phyloP scores from a whole-genome alignment of 2,797 vertebrate species.

The Liparis tanakae region DNA sequence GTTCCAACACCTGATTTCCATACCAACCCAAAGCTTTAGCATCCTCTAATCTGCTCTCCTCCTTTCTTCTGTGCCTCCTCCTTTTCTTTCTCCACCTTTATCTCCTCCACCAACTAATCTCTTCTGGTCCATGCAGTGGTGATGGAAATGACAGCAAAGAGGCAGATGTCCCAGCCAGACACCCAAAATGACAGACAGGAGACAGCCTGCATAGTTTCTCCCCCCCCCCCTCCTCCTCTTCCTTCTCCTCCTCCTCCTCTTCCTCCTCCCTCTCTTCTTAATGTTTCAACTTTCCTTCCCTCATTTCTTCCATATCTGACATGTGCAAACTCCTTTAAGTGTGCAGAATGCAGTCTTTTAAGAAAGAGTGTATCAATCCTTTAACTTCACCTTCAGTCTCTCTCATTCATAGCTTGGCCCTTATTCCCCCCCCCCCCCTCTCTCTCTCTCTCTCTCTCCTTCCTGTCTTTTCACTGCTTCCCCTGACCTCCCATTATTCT shows the following conservation, averaged over 20 bases:
- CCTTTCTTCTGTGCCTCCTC: slow-evolving; percentile 35
- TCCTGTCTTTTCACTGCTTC: slow-evolving; percentile 5
- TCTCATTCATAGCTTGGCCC: slow-evolving; percentile 10
- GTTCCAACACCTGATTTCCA: slow-evolving; percentile 70
- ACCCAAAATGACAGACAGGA: slow-evolving; percentile 49
- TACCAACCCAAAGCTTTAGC: slow-evolving; percentile 68
- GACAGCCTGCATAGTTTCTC: slow-evolving; percentile 37
- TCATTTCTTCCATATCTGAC: slow-evolving; percentile 35
- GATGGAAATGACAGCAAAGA: slow-evolving; percentile 62
- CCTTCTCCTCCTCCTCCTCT: too few relatives aligned
- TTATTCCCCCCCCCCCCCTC: background rate
- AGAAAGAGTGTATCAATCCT: slow-evolving; percentile 5
- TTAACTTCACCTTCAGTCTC: background rate
- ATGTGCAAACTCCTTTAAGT: slow-evolving; percentile 29
- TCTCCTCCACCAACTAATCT: slow-evolving; percentile 42
- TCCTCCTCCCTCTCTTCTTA: slow-evolving; percentile 17
- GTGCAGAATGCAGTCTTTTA: slow-evolving; percentile 15
- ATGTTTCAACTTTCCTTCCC: slow-evolving; percentile 12
- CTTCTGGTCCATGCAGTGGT: slow-evolving; percentile 54
- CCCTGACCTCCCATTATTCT: slow-evolving; percentile 49
- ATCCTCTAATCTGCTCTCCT: slow-evolving; percentile 57
- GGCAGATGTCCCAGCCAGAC: slow-evolving; percentile 56
- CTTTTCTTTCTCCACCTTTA: slow-evolving; percentile 26
- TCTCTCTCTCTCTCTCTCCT: too few relatives aligned
- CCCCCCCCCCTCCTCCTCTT: background rate